phyloP scores from a whole-genome alignment of 1,140 invertebrate genomes.

The Heliconius himera region DNA sequence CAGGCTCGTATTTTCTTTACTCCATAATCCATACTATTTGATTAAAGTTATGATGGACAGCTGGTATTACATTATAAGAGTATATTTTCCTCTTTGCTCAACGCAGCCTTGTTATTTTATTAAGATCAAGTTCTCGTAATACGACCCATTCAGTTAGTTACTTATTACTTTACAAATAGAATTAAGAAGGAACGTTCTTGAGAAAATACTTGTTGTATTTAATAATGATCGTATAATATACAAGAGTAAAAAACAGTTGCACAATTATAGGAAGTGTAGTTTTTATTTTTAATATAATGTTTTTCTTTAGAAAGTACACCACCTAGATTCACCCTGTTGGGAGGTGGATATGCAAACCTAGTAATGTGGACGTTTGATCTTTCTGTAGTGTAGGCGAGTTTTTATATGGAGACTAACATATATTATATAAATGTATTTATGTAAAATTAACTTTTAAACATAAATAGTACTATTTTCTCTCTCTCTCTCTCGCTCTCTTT shows the following conservation, averaged over 20 bases:
- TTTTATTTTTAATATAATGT: neutral
- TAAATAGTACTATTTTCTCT: too few species aligned
- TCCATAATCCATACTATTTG: neutral
- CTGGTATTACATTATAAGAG: neutral
- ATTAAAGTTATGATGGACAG: neutral
- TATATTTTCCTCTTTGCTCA: neutral
- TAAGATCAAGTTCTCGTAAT: conserved; percentile 12
- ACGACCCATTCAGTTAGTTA: neutral
- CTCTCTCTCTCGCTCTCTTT: too few species aligned
- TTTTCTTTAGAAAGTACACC: neutral
- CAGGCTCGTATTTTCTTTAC: neutral
- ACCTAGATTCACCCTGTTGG: neutral
- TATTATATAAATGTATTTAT: too few species aligned
- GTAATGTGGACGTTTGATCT: neutral
- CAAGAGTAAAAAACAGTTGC: neutral
- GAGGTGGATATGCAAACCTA: neutral
- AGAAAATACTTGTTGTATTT: neutral
- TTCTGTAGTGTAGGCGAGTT: too few species aligned
- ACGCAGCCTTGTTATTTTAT: neutral
- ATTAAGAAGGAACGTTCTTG: neutral
- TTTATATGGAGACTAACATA: too few species aligned
- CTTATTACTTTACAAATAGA: conserved; percentile 1
- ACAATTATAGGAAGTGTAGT: neutral
- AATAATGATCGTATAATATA: neutral
- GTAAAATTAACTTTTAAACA: too few species aligned